phyloP scores from a whole-genome alignment of 1,140 invertebrate genomes.

The Drosophila virilis region DNA sequence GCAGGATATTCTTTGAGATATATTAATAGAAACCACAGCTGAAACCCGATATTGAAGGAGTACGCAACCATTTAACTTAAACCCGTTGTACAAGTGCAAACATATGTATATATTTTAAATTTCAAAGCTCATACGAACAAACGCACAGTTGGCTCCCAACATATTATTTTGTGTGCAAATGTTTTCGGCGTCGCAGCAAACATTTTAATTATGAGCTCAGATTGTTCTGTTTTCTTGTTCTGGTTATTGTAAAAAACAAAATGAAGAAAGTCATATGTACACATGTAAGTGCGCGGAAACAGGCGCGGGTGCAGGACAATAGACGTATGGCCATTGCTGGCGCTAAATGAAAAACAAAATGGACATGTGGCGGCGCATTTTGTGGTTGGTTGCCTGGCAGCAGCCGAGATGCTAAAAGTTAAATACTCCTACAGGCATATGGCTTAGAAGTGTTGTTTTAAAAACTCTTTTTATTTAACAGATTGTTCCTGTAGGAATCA shows the following conservation, averaged over 20 bases:
- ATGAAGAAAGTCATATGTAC: conserved; percentile 68
- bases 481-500: too few relatives aligned
- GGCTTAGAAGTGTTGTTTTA: too few relatives aligned
- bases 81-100: too few relatives aligned
- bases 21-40: too few relatives aligned
- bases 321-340: conserved; percentile 36
- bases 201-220: conserved; percentile 71
- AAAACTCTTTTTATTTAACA: too few relatives aligned
- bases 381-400: conserved; percentile 60
- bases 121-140: too few relatives aligned
- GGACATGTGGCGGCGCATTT: conserved; percentile 70
- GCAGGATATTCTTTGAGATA: too few relatives aligned
- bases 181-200: conserved; percentile 52
- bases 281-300: neutral
- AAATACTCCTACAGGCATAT: too few relatives aligned
- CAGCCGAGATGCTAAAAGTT: conserved; percentile 2
- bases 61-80: too few relatives aligned
- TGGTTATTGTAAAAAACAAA: conserved; percentile 76
- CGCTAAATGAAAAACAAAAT: conserved; percentile 70
- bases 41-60: too few relatives aligned
- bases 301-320: conserved; percentile 2
- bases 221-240: conserved; percentile 25
- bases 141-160: conserved; percentile 47
- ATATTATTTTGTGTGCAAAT: conserved; percentile 71
- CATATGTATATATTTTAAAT: too few relatives aligned